Percentiles rank a stretch among this genome's conserved stretches.
These are phyloP conservation scores for Aplodontia rufa DNA, from an alignment of 2,113 vertebrate species.

Conservation along the genomic window DNA sequence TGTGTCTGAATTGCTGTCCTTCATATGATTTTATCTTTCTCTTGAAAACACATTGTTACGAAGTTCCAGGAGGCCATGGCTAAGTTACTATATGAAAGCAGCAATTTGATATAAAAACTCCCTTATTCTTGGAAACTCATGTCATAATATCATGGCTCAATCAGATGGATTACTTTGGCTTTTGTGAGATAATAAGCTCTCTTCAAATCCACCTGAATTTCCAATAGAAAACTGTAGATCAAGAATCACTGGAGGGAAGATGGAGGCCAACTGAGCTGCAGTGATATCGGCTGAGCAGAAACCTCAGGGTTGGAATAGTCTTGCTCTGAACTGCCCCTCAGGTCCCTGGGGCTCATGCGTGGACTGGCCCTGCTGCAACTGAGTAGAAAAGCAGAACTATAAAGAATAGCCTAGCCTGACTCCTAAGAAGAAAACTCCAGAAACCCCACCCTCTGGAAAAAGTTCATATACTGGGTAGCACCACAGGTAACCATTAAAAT, in stretches of 20 bases:
- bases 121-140: slow-evolving; percentile 64
- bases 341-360: slow-evolving; percentile 31
- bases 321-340: slow-evolving; percentile 11
- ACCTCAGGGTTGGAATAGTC: slow-evolving; percentile 16
- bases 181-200: slow-evolving; percentile 5
- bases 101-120: neutral
- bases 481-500: slow-evolving; percentile 75
- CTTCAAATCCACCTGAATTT: slow-evolving; percentile 33
- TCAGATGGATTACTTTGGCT: neutral
- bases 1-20: slow-evolving; percentile 75
- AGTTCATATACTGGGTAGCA: slow-evolving; percentile 73
- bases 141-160: slow-evolving; percentile 48
- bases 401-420: slow-evolving; percentile 71
- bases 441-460: slow-evolving; percentile 69
- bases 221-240: neutral
- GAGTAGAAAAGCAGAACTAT: slow-evolving; percentile 71
- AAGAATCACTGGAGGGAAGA: slow-evolving; percentile 42
- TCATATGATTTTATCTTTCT: slow-evolving; percentile 67
- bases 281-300: neutral
- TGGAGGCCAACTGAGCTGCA: neutral
- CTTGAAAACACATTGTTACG: slow-evolving; percentile 43
- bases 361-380: neutral
- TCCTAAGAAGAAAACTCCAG: slow-evolving; percentile 70
- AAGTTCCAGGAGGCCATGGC: slow-evolving; percentile 39
- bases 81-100: neutral